Conservation (phyloP, 2,797 vertebrate species). For the Mus minutoides region DNA sequence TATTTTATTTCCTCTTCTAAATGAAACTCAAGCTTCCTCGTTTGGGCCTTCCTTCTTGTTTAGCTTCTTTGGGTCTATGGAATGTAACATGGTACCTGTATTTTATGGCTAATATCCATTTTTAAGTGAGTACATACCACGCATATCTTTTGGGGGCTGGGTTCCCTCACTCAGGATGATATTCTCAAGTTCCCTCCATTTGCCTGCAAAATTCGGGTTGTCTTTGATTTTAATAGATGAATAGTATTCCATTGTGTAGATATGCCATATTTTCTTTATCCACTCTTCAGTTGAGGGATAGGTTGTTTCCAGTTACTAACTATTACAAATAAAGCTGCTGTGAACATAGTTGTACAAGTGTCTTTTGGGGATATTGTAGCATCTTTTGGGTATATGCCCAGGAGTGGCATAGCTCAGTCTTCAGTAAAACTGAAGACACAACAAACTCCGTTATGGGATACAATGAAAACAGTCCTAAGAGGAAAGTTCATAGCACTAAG, state of each 20-base stretch:
- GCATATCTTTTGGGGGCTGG: background rate
- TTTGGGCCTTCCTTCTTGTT: background rate
- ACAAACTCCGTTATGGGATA: background rate
- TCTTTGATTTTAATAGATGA: background rate
- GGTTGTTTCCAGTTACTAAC: background rate
- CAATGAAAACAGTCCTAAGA: background rate
- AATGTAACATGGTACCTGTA: background rate
- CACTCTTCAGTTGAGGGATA: background rate
- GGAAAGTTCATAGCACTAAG: background rate
- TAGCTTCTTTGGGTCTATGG: background rate
- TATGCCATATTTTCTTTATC: background rate
- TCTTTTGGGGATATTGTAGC: background rate
- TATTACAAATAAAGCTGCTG: background rate
- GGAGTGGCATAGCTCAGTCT: background rate
- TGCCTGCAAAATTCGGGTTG: background rate
- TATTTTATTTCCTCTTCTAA: background rate
- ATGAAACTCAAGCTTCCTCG: background rate
- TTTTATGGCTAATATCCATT: background rate
- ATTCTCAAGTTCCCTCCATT: background rate
- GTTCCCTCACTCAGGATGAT: background rate
- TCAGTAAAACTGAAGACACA: background rate
- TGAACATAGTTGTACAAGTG: background rate
- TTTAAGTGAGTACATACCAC: background rate
- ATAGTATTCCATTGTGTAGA: background rate
- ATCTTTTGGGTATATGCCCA: background rate